Base-by-base conservation (phyloP, 2,888 invertebrate species). In the Ichneumoninae sp. region DNA sequence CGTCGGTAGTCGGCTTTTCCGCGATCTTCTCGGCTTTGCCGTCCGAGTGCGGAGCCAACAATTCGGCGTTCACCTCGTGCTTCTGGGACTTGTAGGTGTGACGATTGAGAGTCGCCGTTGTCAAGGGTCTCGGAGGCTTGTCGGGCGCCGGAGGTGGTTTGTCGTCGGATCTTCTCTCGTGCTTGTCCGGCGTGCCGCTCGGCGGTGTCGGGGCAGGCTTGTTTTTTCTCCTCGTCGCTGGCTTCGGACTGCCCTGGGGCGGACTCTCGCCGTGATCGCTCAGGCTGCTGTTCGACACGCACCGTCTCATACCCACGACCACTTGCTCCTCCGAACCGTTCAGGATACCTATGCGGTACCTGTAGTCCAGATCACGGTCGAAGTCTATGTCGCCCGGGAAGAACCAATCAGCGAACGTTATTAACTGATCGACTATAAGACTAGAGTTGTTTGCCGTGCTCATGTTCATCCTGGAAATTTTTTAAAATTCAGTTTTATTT, bases 371-470 rank as follows among this genome's bases (percentile, higher is more conserved):
- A 81, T 93, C 93, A n/a, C 92, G 91, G 92, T 96, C 97, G 91
- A 97, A 97, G 89, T 96, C 96, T 60, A 97, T 94, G 83, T 97
- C 97, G 74, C 96, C 97, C 68, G 96, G 96, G 93, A 98, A 98
- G 92, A 98, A 96, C 95, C 96, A 96, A 91, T 98, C 97, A 60
- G 96, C 96, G 90, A 97, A 96, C 77, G 96, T 96, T 87, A 98
- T 96, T 88, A 98, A 95, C 87, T 96, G 95, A 91, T 98, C 98
- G n/a, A 98, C 97, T 87, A 98, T 96, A 91, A 97, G 96, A 94
- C 97, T 98, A 91, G 97, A 96, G 66, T 96, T 96, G 85, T 97
- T 96, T 50, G 98, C 97, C 91, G 97, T 96, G 91, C 96, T 96
- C 96, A 98, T 98, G 91, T 97, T 96, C 93, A 96, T 95, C 63